Evolutionary conservation across 2,888 invertebrate genomes (phyloP).

Genomic region (Callimorpha dominula): DNA sequence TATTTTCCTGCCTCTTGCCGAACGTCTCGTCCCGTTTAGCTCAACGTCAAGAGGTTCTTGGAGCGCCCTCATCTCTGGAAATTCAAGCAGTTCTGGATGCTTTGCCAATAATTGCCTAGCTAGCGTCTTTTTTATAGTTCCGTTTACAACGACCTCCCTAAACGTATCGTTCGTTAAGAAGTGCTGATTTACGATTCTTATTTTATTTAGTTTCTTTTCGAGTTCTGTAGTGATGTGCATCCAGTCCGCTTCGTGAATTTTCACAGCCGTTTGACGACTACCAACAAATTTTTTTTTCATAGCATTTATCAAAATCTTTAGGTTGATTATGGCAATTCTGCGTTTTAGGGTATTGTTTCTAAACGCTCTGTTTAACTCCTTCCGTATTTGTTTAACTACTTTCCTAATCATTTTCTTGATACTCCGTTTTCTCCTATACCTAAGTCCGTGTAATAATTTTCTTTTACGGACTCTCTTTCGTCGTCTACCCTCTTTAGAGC

Average conservation of each 20-base stretch:
- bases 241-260: not conserved
- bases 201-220: not conserved
- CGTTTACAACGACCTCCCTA: conserved; percentile 11
- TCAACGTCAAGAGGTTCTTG: not conserved
- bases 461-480: not conserved
- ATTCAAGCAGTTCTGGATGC: conserved; percentile 7
- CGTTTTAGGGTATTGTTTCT: conserved; percentile 8
- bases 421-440: conserved; percentile 1
- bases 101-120: conserved; percentile 7
- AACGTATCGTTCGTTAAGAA: conserved; percentile 15
- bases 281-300: conserved; percentile 9
- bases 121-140: not conserved
- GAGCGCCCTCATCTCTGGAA: not conserved
- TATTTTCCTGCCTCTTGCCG: not conserved
- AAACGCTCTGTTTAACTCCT: conserved; percentile 15
- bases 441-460: not conserved
- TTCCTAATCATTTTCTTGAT: conserved; percentile 16
- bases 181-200: not conserved
- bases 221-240: not conserved
- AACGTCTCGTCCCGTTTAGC: not conserved
- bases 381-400: conserved; percentile 3
- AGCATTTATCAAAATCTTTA: conserved; percentile 6
- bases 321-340: not conserved
- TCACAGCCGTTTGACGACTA: not conserved
- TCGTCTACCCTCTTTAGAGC: conserved; percentile 7